Evolutionary conservation across 2,888 invertebrate genomes (phyloP).

Genomic region (Conops quadrifasciatus): DNA sequence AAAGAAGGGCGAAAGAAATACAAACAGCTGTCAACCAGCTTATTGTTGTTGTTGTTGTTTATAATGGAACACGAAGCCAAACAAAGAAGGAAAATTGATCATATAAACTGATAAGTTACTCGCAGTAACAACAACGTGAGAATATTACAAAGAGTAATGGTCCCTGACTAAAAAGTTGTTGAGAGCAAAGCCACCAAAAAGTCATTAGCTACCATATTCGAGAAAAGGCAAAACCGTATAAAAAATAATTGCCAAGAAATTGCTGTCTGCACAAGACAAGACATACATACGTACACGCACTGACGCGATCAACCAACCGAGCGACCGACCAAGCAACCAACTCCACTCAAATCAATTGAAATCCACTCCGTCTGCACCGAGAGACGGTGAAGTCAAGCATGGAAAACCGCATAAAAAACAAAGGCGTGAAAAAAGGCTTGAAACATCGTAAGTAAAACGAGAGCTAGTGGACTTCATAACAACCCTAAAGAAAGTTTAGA

Average conservation of each 20-base stretch:
- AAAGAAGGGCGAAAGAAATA: slow-evolving; percentile 14
- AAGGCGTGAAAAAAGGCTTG: background rate
- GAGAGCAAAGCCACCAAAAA: slow-evolving; percentile 10
- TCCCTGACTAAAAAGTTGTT: too few relatives aligned
- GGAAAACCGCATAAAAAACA: slow-evolving; percentile 5
- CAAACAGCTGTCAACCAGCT: slow-evolving; percentile 30
- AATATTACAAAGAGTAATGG: too few relatives aligned
- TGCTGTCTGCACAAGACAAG: slow-evolving; percentile 13
- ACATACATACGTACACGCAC: too few relatives aligned
- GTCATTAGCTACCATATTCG: slow-evolving; percentile 20
- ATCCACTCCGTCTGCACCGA: slow-evolving; percentile 6
- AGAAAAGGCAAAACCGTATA: background rate
- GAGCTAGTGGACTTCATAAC: too few relatives aligned
- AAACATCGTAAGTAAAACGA: slow-evolving; percentile 25
- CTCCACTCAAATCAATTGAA: slow-evolving; percentile 7
- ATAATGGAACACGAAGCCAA: slow-evolving; percentile 36
- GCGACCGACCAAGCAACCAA: slow-evolving; percentile 5
- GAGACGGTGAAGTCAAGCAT: slow-evolving; percentile 38
- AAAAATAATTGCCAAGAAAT: slow-evolving; percentile 15
- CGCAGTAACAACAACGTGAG: background rate
- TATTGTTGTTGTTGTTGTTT: slow-evolving; percentile 5
- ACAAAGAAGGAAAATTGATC: slow-evolving; percentile 16
- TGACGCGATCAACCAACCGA: too few relatives aligned
- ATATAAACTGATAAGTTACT: background rate
- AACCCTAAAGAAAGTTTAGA: too few relatives aligned